A percentile compares a stretch with the other conserved stretches of the same genome.
These are phyloP conservation scores for Volucella zonaria DNA, from an alignment of 2,888 invertebrate genomes.

Conservation along the genomic window DNA sequence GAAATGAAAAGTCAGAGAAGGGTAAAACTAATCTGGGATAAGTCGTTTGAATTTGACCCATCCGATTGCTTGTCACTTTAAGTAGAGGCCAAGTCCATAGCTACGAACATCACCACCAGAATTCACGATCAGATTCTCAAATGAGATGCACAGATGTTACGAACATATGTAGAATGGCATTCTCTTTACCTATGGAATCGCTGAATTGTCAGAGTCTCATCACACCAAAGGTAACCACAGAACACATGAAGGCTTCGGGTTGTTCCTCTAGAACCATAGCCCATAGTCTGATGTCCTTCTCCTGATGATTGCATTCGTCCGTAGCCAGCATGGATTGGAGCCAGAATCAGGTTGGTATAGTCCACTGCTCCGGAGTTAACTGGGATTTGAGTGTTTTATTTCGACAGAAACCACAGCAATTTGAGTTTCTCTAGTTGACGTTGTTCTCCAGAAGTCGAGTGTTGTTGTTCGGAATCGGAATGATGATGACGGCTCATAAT, in stretches of 20 bases:
- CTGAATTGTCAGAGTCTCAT: conserved; percentile 5
- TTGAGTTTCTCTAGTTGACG: conserved; percentile 7
- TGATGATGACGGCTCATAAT: conserved; percentile 26
- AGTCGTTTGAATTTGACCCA: conserved; percentile 18
- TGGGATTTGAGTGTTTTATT: conserved; percentile 36
- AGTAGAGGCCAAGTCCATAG: not conserved
- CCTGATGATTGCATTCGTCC: too few relatives aligned
- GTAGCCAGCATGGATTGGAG: too few relatives aligned
- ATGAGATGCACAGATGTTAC: conserved; percentile 20
- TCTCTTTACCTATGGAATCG: conserved; percentile 33
- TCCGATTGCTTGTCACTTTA: conserved; percentile 36
- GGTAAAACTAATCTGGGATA: conserved; percentile 30
- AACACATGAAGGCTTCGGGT: too few relatives aligned
- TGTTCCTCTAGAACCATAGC: too few relatives aligned
- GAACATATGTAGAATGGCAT: conserved; percentile 9
- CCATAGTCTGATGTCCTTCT: too few relatives aligned
- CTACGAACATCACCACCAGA: too few relatives aligned
- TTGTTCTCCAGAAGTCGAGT: conserved; percentile 5
- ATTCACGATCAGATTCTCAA: conserved; percentile 16
- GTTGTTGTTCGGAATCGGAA: conserved; percentile 13
- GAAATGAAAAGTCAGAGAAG: conserved; percentile 41
- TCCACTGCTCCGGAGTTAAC: not conserved
- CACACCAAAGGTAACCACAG: too few relatives aligned
- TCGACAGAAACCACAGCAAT: conserved; percentile 32
- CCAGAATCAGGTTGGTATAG: not conserved